Evolutionary conservation across 2,888 invertebrate species (phyloP).

Genomic region (Thumatha senex): DNA sequence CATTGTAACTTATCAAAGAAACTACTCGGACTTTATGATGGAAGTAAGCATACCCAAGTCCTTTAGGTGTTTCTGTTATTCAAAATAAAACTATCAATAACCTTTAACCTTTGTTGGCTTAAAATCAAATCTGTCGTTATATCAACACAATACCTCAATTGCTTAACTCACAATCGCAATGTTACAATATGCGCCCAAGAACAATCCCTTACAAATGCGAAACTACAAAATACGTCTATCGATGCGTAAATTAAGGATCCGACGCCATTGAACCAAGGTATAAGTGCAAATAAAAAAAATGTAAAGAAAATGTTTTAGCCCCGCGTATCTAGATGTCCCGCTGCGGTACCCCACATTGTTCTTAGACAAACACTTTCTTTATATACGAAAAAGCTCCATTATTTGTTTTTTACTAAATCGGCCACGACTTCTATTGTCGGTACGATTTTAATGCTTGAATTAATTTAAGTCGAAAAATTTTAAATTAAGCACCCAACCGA

Average conservation of each 20-base stretch:
- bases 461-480: slow-evolving; percentile 58
- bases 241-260: slow-evolving; percentile 81
- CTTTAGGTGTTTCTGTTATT: slow-evolving; percentile 9
- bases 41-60: background rate
- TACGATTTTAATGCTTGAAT: slow-evolving; percentile 71
- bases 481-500: slow-evolving; percentile 51
- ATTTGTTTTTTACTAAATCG: slow-evolving; percentile 71
- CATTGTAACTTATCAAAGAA: too few relatives aligned
- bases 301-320: slow-evolving; percentile 66
- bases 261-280: slow-evolving; percentile 67
- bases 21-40: too few relatives aligned
- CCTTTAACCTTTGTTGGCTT: slow-evolving; percentile 16
- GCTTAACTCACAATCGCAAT: slow-evolving; percentile 54
- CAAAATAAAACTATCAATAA: slow-evolving; percentile 11
- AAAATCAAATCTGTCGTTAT: slow-evolving; percentile 43
- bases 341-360: slow-evolving; percentile 77
- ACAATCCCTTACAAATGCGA: slow-evolving; percentile 73
- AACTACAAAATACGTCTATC: slow-evolving; percentile 74
- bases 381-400: slow-evolving; percentile 59
- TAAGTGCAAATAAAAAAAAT: slow-evolving; percentile 67
- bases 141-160: slow-evolving; percentile 50
- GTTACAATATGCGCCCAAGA: slow-evolving; percentile 69
- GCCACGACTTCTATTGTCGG: slow-evolving; percentile 57
- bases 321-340: slow-evolving; percentile 78
- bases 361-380: slow-evolving; percentile 82